Evolutionary conservation across 2,797 vertebrate genomes (phyloP), one percentile per base, ranked within the genome.

Genomic region (Vipera ursinii): DNA sequence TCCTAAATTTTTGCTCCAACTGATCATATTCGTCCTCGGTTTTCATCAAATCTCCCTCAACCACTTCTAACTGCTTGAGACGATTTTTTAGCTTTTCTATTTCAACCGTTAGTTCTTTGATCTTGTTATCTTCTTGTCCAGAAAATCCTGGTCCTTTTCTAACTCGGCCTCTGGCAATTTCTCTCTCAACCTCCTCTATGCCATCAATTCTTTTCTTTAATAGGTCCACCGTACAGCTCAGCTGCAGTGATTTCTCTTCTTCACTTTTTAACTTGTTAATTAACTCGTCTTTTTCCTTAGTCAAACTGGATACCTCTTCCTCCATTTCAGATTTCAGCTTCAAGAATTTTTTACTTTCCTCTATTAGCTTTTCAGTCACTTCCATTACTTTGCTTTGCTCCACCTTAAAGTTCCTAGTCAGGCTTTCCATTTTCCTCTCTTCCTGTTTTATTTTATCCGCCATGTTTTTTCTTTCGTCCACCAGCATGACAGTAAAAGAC

Each of bases 261-360:
- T 99, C 98, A 73, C 94, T 97, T 96, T 97, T 97, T 48, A 99
- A 96, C 95, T 98, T 98, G 10, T 95, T 95, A 90, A 97, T 98
- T 91, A 99, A 92, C 82, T 99, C 98, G 1, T 99, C 98, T 92
- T 98, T 98, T 96, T 99, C 99, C 91, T 98, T 98, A 1, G 96
- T 97, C 91, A 99, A 97, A 48, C 48, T 93, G 2, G 98, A 98
- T n/a, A 99, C 98, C 92, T 98, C 98, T 20, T 97, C 97, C 93
- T 99, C 99, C 98, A 98, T 99, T 95, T 99, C 99, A 0, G 99
- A 98, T 95, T 99, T 99, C 93, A 99, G 95, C 94, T 98, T 99
- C 90, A 99, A 97, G 93, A 99, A 98, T 93, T 98, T 99, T 95
- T 99, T 99, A 96, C 99, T 99, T 97, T 99, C 99, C 93, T 99